Evolutionary conservation across 2,888 invertebrate species (phyloP), one percentile per base, ranked within the genome.

Genomic region (Perizoma flavofasciatum): DNA sequence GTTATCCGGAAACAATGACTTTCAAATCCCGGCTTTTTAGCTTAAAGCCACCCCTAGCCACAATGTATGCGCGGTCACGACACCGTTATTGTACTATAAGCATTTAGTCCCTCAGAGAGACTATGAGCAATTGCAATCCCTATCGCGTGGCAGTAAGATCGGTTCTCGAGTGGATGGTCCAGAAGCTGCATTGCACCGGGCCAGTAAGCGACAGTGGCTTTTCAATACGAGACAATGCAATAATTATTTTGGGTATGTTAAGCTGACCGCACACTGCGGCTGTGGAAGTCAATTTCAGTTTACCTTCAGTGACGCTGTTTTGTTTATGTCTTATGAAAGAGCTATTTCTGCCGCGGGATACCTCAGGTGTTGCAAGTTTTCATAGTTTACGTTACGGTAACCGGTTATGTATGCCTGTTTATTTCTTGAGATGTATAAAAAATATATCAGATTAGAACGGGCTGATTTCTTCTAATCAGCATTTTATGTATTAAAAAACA

Each of bases 61-160:
- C 54, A 73, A 78, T 75, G 75, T 82, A 83, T 83, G 84, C 83
- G 79, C 75, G 80, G 84, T 82, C 84, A 84, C 82, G 84, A 69
- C 67, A 74, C 74, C 69, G 74, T 74, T 74, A 79, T 79, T 78
- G 77, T 79, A 72, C 79, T 79, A 77, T 73, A 73, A 77, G 70
- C 76, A 71, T 72, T 72, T 64, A 71, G 77, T 73, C 67, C 63
- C 59, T 58, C 60, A 33, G 52, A 6, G 45, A 5, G 33, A 33
- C 46, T 44, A 9, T 45, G 10, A 22, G 32, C 43, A 7, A 52
- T 39, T 48, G 37, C 10, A 32, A 46, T 11, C 61, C 55, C 47
- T 65, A 64, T 62, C 46, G 35, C 49, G 11, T 11, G 37, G 11
- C 5, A 8, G 8, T 48, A 65, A 57, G 59, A 53, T 62, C 35